Evolutionary conservation across 2,888 invertebrate species (phyloP).

Genomic region (Tachystola acroxantha): DNA sequence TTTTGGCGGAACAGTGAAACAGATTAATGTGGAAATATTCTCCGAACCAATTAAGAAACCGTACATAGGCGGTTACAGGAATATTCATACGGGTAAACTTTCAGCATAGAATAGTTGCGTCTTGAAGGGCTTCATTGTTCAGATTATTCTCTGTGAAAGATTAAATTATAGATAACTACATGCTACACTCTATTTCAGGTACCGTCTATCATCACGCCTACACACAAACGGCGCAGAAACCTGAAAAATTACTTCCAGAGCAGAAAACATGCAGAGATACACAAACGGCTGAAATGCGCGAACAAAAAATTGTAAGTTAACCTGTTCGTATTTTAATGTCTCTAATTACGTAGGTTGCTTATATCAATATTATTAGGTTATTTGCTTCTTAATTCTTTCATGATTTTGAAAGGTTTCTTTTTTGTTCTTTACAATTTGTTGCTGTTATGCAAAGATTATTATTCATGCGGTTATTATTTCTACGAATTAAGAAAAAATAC

Average conservation of each 20-base stretch:
- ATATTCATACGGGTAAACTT: conserved; percentile 80
- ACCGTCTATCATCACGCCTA: conserved; percentile 88
- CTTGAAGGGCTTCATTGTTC: no score
- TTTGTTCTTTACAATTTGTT: no score
- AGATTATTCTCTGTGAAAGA: conserved; percentile 5
- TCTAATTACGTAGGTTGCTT: no score
- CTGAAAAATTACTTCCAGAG: conserved; percentile 69
- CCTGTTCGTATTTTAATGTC: no score
- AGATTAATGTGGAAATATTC: conserved; percentile 70
- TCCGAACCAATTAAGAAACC: conserved; percentile 81
- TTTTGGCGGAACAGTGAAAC: conserved; percentile 50
- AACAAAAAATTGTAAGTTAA: conserved; percentile 62
- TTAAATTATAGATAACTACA: no score
- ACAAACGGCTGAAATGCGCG: conserved; percentile 80
- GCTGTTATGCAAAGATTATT: no score
- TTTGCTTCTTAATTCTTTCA: no score
- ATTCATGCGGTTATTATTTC: no score
- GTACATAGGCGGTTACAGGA: conserved; percentile 88
- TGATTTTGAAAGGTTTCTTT: no score
- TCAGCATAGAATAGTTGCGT: no score
- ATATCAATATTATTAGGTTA: no score
- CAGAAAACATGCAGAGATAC: conserved; percentile 79
- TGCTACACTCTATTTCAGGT: conserved; percentile 51
- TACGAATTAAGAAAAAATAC: no score
- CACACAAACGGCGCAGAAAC: conserved; percentile 86